Evolutionary conservation across 2,113 vertebrate genomes (phyloP).

Genomic region (Aramus guarauna): DNA sequence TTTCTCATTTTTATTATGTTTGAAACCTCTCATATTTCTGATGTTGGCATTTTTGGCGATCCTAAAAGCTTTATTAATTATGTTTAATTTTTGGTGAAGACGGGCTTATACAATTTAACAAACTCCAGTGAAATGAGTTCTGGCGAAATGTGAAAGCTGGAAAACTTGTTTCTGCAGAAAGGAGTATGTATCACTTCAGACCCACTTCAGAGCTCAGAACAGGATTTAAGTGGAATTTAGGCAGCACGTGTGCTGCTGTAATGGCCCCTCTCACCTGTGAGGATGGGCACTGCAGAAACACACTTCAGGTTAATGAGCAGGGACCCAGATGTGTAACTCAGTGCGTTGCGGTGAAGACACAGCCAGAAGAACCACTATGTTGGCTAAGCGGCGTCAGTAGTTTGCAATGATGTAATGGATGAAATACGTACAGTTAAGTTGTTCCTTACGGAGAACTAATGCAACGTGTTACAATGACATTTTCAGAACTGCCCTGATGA

Average conservation of each 20-base stretch:
- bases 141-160: neutral
- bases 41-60: neutral
- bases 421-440: neutral
- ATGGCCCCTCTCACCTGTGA: neutral
- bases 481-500: neutral
- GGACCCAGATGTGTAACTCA: neutral
- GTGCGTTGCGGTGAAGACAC: fast-evolving
- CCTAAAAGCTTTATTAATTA: neutral
- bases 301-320: neutral
- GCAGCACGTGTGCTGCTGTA: neutral
- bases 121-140: neutral
- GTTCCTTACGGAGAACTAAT: neutral
- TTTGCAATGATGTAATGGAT: neutral
- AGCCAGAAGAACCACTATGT: neutral
- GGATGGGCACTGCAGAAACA: neutral
- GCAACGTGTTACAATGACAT: neutral
- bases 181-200: neutral
- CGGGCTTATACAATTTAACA: neutral
- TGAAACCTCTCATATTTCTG: neutral
- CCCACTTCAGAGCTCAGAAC: neutral
- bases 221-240: neutral
- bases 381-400: neutral
- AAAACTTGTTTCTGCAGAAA: neutral
- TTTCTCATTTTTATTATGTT: neutral
- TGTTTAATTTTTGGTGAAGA: neutral